A percentile compares a stretch with the other conserved stretches of the same genome.
phyloP scores from a whole-genome alignment of 2,797 vertebrate species.

The Microchirus variegatus region DNA sequence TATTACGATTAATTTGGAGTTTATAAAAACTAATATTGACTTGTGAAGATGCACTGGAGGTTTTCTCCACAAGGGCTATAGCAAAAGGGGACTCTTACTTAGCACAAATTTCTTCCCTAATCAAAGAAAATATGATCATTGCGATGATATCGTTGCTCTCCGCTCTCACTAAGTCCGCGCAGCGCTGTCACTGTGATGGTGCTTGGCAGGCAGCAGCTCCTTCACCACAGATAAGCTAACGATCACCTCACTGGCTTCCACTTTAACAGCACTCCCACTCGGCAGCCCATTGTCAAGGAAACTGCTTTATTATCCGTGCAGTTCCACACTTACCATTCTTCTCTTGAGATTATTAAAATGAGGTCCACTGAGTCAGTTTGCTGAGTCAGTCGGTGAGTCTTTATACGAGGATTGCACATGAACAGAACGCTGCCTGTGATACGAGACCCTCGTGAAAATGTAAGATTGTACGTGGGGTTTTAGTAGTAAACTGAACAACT shows the following conservation, averaged over 20 bases:
- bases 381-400: conserved; percentile 2
- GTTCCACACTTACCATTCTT: neutral
- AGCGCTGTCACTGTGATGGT: too few relatives aligned
- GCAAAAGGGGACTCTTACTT: conserved; percentile 29
- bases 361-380: conserved; percentile 13
- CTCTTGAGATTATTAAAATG: conserved; percentile 11
- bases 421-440: neutral
- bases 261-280: conserved; percentile 12
- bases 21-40: conserved; percentile 6
- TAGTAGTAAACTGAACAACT: conserved; percentile 10
- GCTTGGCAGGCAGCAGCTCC: neutral
- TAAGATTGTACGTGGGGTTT: conserved; percentile 14
- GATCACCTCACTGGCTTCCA: conserved; percentile 17
- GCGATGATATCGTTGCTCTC: conserved; percentile 12
- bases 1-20: too few relatives aligned
- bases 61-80: conserved; percentile 63
- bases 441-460: conserved; percentile 8
- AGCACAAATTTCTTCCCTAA: conserved; percentile 23
- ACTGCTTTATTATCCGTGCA: conserved; percentile 4
- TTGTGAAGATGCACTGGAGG: conserved; percentile 27
- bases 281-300: conserved; percentile 3
- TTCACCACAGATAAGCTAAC: conserved; percentile 34
- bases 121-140: neutral
- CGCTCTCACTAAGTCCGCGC: neutral
- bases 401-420: neutral